Base-by-base conservation (phyloP, 1,140 invertebrate genomes). In the Philotrypesis tridentata region DNA sequence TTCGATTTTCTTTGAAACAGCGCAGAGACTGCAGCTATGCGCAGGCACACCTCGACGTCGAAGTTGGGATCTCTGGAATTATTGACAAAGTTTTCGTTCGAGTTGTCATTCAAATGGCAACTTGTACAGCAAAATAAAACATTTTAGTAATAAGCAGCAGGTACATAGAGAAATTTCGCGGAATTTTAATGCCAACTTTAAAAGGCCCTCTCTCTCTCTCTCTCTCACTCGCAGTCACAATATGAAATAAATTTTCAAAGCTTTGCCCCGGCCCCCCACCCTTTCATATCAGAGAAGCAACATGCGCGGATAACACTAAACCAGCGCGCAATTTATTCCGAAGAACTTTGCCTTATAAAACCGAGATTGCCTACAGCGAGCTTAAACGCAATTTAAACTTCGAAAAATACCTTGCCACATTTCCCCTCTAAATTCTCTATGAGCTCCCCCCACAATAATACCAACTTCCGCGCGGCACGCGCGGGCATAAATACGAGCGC, bases 351-450 rank as follows among this genome's bases (percentile, higher is more conserved):
- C 67, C 27, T 72, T 72, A 27, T 27, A 43, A 72, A 48, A 72
- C 70, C n/a, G 27, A 72, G 33, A 72, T 72, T 72, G 37, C 37
- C 40, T 43, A 21, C 70, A 43, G 70, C 70, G 9, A 40, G n/a
- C 9, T 43, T 25, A 72, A 72, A 43, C n/a, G 70, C 67, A 31
- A 70, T 70, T 70, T 40, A 43, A 72, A 72, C 7, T 72, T 72
- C 70, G 70, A 72, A 72, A 72, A 72, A 72, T 72, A 43, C 37
- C 37, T 72, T 43, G 0, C n/a, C 33, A 72, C 37, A 43, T 72
- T 72, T 43, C 17, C 8, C 70, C 17, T 43, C 23, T 72, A 72
- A 72, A 72, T 72, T 72, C 70, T 72, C 8, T 27, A 43, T 72
- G 70, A 43, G 40, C 70, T 23, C 23, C 37, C 37, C 14, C 27